phyloP scores from a whole-genome alignment of 2,113 vertebrate species.

The Proterorhinus semilunaris region DNA sequence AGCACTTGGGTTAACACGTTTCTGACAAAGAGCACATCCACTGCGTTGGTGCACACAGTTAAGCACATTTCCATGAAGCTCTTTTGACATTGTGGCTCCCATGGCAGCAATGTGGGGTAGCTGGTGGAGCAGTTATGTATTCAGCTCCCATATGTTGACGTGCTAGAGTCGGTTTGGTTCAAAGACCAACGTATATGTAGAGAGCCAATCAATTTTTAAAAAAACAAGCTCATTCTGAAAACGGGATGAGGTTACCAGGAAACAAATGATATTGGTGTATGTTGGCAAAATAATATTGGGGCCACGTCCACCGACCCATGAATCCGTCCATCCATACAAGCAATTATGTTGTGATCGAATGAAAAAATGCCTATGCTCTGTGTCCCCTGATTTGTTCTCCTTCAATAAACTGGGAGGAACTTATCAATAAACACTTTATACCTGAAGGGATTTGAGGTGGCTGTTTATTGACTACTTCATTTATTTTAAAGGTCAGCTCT shows the following conservation, averaged over 20 bases:
- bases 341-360: not conserved
- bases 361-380: too few relatives aligned
- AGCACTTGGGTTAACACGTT: conserved; percentile 40
- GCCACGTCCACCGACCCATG: not conserved
- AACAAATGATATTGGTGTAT: not conserved
- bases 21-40: conserved; percentile 24
- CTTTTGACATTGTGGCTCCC: conserved; percentile 31
- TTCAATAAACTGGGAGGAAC: too few relatives aligned
- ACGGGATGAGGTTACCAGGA: not conserved
- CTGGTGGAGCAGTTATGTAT: conserved; percentile 8
- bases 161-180: not conserved
- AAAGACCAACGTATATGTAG: conserved; percentile 15
- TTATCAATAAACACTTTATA: too few relatives aligned
- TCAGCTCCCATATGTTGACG: conserved; percentile 15
- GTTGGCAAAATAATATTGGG: not conserved
- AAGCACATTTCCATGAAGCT: conserved; percentile 37
- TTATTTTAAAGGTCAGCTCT: too few relatives aligned
- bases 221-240: not conserved
- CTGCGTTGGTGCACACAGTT: conserved; percentile 28
- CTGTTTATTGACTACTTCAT: too few relatives aligned
- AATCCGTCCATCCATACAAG: too few relatives aligned
- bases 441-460: too few relatives aligned
- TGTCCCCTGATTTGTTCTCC: too few relatives aligned
- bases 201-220: conserved; percentile 12
- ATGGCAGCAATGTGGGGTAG: conserved; percentile 27